Percentiles rank a stretch among this genome's conserved stretches.
phyloP scores from a whole-genome alignment of 1,140 invertebrate genomes.

The Caenorhabditis latens region DNA sequence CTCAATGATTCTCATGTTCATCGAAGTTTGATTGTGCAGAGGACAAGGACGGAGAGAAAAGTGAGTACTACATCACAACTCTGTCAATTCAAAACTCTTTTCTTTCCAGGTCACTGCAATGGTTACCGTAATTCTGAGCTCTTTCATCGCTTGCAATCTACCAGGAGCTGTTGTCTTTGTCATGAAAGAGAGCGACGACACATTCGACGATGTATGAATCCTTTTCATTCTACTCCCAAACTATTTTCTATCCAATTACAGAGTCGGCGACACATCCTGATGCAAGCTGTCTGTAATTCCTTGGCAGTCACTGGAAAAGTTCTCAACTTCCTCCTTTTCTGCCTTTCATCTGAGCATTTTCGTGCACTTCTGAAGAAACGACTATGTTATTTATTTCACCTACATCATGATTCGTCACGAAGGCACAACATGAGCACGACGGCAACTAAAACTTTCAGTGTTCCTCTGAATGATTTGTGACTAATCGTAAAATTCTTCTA shows the following conservation, averaged over 20 bases:
- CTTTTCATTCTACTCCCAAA: background rate
- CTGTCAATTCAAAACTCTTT: background rate
- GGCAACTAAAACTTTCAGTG: constrained; percentile 47
- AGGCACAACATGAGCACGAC: constrained; percentile 46
- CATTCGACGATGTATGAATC: constrained; percentile 11
- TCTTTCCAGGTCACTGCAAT: constrained; percentile 47
- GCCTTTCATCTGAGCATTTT: constrained; percentile 58
- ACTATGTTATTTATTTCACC: background rate
- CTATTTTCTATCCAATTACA: constrained; percentile 6
- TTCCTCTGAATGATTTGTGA: constrained; percentile 37
- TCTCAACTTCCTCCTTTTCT: constrained; percentile 61
- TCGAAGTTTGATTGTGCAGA: constrained; percentile 29
- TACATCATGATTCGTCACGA: constrained; percentile 46
- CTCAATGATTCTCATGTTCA: constrained; percentile 29
- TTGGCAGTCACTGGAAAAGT: constrained; percentile 58
- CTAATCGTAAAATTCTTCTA: background rate
- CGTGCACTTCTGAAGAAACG: constrained; percentile 53
- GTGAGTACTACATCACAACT: background rate
- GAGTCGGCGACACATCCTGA: constrained; percentile 45
- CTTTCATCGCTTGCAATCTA: constrained; percentile 51
- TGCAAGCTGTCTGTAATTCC: constrained; percentile 53
- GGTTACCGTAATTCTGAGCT: constrained; percentile 55
- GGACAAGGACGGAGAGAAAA: constrained; percentile 54
- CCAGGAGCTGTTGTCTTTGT: constrained; percentile 52
- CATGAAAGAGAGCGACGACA: constrained; percentile 35